Base-by-base conservation (phyloP, 2,888 invertebrate genomes). In the Cheiracanthium punctorium region DNA sequence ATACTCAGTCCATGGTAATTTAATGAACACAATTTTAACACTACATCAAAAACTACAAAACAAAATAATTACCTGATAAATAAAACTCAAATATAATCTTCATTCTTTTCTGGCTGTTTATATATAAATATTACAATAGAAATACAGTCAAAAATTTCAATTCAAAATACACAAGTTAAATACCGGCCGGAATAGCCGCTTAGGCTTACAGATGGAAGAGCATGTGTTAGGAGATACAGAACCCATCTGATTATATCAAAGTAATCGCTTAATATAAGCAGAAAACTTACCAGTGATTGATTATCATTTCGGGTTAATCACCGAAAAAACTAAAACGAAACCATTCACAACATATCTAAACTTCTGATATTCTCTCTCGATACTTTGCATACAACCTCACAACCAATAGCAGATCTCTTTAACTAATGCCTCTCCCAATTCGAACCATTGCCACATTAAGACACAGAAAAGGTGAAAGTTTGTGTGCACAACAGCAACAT, bases 351-450 rank as follows among this genome's bases (percentile, higher is more conserved):
- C 58, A 67, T 30, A 1, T 7, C 17, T 17, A 4, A 17, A 30
- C 29, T 17, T n/a, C 28, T 29, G 28, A 28, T n/a, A n/a, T n/a
- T 10, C 28, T 24, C 17, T 67, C 32, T 67, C 67, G 0, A n/a
- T n/a, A 67, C 1, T 67, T 8, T 0, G 12, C 69, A 69, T 33
- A 69, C 28, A 33, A 20, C 8, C 65, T 14, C 69, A 69, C 37
- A 69, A 24, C 69, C 69, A 71, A 41, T 71, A 41, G 43, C 41
- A 71, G 43, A 71, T 37, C 71, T 37, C 37, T 71, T 71, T 71
- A 43, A 71, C 71, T 71, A 71, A 71, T 71, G 71, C 71, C 71
- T 71, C 71, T 71, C 71, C 71, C 71, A 71, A 43, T 17, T 29
- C 1, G 28, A 14, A 43, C 20, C 28, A n/a, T 43, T 71, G 71